Evolutionary conservation across 2,113 vertebrate genomes (phyloP), one percentile per base, ranked within the genome.

Genomic region (Rattus norvegicus): DNA sequence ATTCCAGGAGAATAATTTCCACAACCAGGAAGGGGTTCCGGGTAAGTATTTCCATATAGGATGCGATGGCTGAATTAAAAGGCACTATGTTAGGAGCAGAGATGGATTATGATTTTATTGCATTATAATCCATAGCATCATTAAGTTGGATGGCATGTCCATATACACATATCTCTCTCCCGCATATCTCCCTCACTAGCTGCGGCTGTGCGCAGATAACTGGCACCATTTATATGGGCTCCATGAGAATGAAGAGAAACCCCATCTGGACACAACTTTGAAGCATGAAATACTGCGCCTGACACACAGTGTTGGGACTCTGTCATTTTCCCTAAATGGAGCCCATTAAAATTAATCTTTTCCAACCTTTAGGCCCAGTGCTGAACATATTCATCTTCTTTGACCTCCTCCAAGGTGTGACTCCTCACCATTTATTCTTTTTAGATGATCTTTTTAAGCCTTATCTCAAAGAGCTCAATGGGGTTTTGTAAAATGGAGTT

Each of bases 31-130:
- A 96, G 95, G 98, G 95, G 95, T 47, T 86, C 94, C 97, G 98
- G 97, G 98, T 96, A 98, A 98, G 98, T 96, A 96, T 96, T 95
- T 95, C 52, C 83, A 97, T 92, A 97, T 8, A 84, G 97, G 98
- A 97, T 93, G 95, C 91, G 98, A 97, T 2, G 47, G 96, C 90
- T 98, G 97, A 98, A 98, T 98, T 98, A 98, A 98, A 98, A 98
- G 96, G 96, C 75, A 88, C 86, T 97, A 84, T 39, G 7, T 92
- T 91, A 97, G 94, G 12, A 79, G 86, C 63, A 85, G 94, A 98
- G 97, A 98, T 0, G 3, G 98, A 98, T 98, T 98, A 98, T 96
- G 96, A 90, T 94, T 98, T 97, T 97, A 98, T 97, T 98, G 97
- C 97, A 96, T 94, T 96, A 95, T 97, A 98, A 98, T 97, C 96